A percentile compares a stretch with the other conserved stretches of the same genome.
Evolutionary conservation across 2,888 invertebrate species (phyloP).

Genomic region (Scaptomyza caliginosa): DNA sequence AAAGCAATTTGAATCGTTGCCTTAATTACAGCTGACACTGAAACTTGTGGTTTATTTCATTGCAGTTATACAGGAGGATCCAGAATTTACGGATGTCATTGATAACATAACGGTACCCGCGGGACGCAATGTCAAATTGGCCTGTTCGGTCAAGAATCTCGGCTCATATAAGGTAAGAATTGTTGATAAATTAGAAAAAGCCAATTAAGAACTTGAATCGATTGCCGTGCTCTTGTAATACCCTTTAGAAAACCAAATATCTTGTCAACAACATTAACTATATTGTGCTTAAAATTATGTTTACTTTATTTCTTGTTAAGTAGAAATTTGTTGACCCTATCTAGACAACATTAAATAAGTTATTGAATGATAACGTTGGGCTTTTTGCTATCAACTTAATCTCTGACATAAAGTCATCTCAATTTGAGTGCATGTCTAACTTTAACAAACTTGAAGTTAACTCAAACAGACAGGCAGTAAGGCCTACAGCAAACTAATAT

Average conservation of each 20-base stretch:
- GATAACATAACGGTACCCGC: constrained; percentile 94
- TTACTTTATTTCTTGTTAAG: too few species aligned
- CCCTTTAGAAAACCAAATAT: too few species aligned
- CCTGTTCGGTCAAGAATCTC: constrained; percentile 84
- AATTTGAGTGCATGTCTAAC: constrained; percentile 5
- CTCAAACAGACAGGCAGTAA: constrained; percentile 5
- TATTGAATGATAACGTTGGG: neutral
- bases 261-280: too few species aligned
- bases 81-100: constrained; percentile 95
- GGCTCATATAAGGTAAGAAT: constrained; percentile 84
- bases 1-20: constrained; percentile 16
- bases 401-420: neutral
- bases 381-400: neutral
- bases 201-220: constrained; percentile 5
- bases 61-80: constrained; percentile 91
- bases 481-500: constrained; percentile 29
- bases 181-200: constrained; percentile 1
- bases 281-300: too few species aligned
- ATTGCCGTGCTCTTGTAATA: neutral
- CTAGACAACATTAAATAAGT: neutral
- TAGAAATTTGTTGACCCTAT: neutral
- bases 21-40: constrained; percentile 29
- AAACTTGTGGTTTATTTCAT: constrained; percentile 82
- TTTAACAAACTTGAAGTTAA: constrained; percentile 22
- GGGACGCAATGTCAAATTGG: constrained; percentile 84